Conservation (phyloP, 2,888 invertebrate genomes). For the Meganola albula region DNA sequence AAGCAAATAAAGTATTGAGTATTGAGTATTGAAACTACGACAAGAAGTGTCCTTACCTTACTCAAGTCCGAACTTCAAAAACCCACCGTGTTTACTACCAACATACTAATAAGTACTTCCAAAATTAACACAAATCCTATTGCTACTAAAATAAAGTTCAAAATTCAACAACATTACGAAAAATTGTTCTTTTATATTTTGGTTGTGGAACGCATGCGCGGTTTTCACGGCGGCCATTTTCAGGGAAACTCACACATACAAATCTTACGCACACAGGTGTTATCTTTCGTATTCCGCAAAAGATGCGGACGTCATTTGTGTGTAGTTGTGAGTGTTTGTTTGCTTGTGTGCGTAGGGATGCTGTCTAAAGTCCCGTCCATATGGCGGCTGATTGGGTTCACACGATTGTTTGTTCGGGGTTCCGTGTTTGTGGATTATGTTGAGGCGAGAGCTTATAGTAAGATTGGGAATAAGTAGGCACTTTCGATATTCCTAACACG, state of each 20-base stretch:
- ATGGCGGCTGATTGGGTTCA: slow-evolving; percentile 37
- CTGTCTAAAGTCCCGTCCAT: slow-evolving; percentile 53
- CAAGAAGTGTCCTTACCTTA: slow-evolving; percentile 64
- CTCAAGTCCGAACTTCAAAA: slow-evolving; percentile 67
- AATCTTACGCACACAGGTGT: slow-evolving; percentile 30
- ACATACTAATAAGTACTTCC: slow-evolving; percentile 13
- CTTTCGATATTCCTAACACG: slow-evolving; percentile 18
- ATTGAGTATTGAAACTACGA: too few species aligned
- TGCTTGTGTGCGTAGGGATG: slow-evolving; percentile 46
- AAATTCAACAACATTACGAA: too few species aligned
- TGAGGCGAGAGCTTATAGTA: slow-evolving; percentile 22
- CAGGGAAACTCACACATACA: slow-evolving; percentile 51
- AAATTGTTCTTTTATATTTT: too few species aligned
- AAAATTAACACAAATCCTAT: slow-evolving; percentile 8
- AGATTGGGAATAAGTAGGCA: slow-evolving; percentile 30
- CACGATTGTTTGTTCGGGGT: slow-evolving; percentile 29
- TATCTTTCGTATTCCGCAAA: slow-evolving; percentile 47
- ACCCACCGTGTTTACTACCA: slow-evolving; percentile 44
- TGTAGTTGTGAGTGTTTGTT: slow-evolving; percentile 23
- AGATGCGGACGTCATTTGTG: slow-evolving; percentile 19
- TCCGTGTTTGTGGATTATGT: slow-evolving; percentile 18
- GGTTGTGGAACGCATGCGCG: slow-evolving; percentile 53
- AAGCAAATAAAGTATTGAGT: too few species aligned
- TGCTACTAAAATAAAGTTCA: slow-evolving; percentile 6
- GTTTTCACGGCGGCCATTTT: slow-evolving; percentile 61